Conservation (phyloP, 1,140 invertebrate genomes). For the Cydia splendana region DNA sequence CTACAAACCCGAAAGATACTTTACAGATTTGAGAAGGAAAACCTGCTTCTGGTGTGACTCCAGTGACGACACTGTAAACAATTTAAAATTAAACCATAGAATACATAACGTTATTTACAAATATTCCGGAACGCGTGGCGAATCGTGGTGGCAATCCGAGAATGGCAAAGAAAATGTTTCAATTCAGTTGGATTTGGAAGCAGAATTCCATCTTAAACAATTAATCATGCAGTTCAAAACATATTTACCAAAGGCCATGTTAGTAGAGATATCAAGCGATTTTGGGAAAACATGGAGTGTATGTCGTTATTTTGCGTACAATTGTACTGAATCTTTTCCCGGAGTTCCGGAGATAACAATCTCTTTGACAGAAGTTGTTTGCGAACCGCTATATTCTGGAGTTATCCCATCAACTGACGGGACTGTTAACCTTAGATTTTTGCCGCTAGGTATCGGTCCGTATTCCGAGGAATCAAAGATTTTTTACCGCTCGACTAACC, state of each 20-base stretch:
- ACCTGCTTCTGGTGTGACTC: constrained; percentile 99
- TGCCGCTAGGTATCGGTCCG: constrained; percentile 95
- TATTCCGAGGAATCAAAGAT: constrained; percentile 95
- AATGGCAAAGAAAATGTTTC: constrained; percentile 96
- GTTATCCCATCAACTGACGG: constrained; percentile 94
- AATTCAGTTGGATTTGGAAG: constrained; percentile 94
- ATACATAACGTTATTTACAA: constrained; percentile 96
- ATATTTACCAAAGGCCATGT: constrained; percentile 97
- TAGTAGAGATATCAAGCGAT: constrained; percentile 96
- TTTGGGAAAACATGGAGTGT: constrained; percentile 96
- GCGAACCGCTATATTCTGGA: constrained; percentile 92
- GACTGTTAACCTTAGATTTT: constrained; percentile 95
- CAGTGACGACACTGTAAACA: constrained; percentile 80
- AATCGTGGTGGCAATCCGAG: constrained; percentile 97
- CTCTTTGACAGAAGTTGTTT: constrained; percentile 93
- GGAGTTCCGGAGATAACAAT: constrained; percentile 84
- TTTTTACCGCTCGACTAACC: constrained; percentile 95
- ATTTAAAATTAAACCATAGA: constrained; percentile 85
- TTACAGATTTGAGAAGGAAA: constrained; percentile 96
- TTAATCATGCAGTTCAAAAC: constrained; percentile 97
- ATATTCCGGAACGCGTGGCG: constrained; percentile 82
- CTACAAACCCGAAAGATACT: constrained; percentile 89
- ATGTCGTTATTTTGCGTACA: constrained; percentile 96
- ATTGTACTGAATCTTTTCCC: constrained; percentile 93
- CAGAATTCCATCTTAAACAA: constrained; percentile 98